phyloP scores from a whole-genome alignment of 1,140 invertebrate species.

The Metaphire vulgaris region DNA sequence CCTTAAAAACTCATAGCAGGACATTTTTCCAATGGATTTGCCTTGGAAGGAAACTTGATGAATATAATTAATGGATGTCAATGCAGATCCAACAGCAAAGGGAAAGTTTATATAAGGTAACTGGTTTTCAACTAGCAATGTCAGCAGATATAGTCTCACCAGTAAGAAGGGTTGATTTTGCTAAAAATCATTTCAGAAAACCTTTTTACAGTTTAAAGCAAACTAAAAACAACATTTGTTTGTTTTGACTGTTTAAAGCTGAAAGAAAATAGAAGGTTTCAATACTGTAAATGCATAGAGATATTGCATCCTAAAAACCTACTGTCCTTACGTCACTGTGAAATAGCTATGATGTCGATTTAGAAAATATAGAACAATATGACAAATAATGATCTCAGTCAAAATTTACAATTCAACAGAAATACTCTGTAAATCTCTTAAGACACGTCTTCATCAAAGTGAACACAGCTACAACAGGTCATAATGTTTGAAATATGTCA shows the following conservation, averaged over 20 bases:
- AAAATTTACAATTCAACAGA: too few species aligned
- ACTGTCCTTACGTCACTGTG: not conserved
- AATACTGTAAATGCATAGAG: not conserved
- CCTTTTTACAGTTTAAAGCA: not conserved
- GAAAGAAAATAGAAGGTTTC: not conserved
- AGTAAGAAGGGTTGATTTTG: not conserved
- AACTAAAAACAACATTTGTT: not conserved
- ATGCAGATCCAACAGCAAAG: not conserved
- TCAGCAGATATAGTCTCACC: not conserved
- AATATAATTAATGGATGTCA: not conserved
- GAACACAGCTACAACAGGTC: too few species aligned
- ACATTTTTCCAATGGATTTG: too few species aligned
- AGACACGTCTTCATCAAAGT: too few species aligned
- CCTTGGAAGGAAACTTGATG: not conserved
- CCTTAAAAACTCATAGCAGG: not conserved
- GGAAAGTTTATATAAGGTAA: not conserved
- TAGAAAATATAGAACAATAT: too few species aligned
- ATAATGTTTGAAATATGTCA: too few species aligned
- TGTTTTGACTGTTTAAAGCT: not conserved
- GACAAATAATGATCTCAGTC: too few species aligned
- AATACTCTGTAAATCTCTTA: too few species aligned
- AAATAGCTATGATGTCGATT: not conserved
- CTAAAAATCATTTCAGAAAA: not conserved
- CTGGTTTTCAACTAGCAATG: not conserved
- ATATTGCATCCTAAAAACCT: not conserved